These are phyloP conservation scores for Rhizomys pruinosus DNA, from an alignment of 2,113 vertebrate species.

Conservation along the genomic window DNA sequence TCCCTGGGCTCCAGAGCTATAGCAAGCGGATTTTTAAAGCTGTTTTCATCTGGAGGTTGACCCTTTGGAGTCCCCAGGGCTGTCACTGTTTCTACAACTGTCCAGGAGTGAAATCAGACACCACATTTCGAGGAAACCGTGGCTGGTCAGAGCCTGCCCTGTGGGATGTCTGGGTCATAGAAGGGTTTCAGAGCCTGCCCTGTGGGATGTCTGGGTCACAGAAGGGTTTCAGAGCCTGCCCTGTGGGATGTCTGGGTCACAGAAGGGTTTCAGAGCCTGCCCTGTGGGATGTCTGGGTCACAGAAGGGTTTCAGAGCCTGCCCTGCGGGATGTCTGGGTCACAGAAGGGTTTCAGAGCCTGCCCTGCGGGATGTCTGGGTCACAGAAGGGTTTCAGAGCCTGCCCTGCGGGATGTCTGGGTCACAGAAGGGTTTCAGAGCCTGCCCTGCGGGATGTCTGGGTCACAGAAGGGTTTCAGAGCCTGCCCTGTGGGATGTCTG, in stretches of 20 bases:
- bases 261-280: background rate
- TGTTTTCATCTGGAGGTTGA: background rate
- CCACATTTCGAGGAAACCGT: background rate
- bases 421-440: no score
- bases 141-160: background rate
- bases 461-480: no score
- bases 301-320: background rate
- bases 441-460: no score
- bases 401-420: no score
- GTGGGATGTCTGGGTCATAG: background rate
- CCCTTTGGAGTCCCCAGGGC: background rate
- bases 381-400: no score
- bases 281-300: background rate
- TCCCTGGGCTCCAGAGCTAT: background rate
- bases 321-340: no score
- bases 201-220: background rate
- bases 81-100: background rate
- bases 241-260: background rate
- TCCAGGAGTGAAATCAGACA: no score
- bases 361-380: no score
- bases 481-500: no score
- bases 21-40: background rate
- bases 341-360: no score
- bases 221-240: background rate
- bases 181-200: background rate